A percentile compares a stretch with the other conserved stretches of the same genome.
Evolutionary conservation across 1,140 invertebrate species (phyloP).

Genomic region (Drosophila ohnishii): DNA sequence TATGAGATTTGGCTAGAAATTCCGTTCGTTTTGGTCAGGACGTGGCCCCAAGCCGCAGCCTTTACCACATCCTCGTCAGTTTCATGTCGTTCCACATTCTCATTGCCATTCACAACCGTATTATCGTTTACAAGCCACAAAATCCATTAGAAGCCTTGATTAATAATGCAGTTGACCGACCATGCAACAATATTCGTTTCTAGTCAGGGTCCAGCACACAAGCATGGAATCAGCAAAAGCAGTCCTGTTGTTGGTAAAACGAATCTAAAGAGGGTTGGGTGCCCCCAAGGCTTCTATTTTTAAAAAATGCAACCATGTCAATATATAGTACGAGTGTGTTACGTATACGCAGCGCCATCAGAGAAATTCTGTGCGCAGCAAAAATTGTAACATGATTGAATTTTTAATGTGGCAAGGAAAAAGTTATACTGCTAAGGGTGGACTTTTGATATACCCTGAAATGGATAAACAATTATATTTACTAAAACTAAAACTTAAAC

Average conservation of each 20-base stretch:
- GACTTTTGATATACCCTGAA: slow-evolving; percentile 3
- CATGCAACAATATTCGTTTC: slow-evolving; percentile 44
- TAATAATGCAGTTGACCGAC: slow-evolving; percentile 56
- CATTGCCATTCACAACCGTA: slow-evolving; percentile 22
- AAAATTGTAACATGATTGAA: slow-evolving; percentile 50
- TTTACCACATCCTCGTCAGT: slow-evolving; percentile 13
- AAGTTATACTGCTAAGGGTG: not conserved
- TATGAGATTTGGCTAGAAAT: slow-evolving; percentile 2
- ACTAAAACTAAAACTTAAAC: not conserved
- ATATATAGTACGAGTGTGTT: slow-evolving; percentile 32
- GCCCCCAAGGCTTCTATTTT: slow-evolving; percentile 33
- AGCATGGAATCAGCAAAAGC: slow-evolving; percentile 11
- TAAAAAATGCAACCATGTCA: slow-evolving; percentile 50
- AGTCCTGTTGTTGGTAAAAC: slow-evolving; percentile 13
- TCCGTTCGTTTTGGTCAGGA: not conserved
- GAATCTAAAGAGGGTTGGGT: slow-evolving; percentile 1
- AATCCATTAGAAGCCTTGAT: slow-evolving; percentile 54
- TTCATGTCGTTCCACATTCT: not conserved
- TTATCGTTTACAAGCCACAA: slow-evolving; percentile 50
- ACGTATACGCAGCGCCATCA: slow-evolving; percentile 22
- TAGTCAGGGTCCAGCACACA: slow-evolving; percentile 22
- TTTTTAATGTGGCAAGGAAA: slow-evolving; percentile 27
- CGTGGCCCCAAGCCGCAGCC: not conserved
- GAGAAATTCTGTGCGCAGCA: slow-evolving; percentile 18
- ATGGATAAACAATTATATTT: not conserved